Percentiles rank a stretch among this genome's conserved stretches.
Evolutionary conservation across 2,888 invertebrate genomes (phyloP).

Genomic region (Lysandra bellargus): DNA sequence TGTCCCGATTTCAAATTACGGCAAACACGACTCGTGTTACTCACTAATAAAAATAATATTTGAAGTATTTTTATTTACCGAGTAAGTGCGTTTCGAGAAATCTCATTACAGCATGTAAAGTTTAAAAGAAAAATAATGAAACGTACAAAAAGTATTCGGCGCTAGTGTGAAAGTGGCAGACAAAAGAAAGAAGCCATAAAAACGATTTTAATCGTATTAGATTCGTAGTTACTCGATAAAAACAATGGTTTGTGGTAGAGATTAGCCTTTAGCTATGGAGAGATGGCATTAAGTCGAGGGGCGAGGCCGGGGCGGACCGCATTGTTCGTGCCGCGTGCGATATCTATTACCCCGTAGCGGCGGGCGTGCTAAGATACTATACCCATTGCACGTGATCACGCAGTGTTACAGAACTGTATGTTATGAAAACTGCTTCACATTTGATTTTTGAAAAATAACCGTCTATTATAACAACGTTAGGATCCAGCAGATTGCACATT

Average conservation of each 20-base stretch:
- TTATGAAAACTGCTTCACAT: background rate
- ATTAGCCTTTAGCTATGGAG: conserved; percentile 48
- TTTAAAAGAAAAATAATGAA: background rate
- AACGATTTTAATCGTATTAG: background rate
- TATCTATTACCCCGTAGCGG: conserved; percentile 42
- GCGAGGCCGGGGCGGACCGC: conserved; percentile 47
- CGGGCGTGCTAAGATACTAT: conserved; percentile 34
- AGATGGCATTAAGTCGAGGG: conserved; percentile 45
- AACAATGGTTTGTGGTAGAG: conserved; percentile 30
- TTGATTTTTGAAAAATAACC: too few species aligned
- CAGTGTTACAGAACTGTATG: conserved; percentile 36
- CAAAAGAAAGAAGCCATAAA: background rate
- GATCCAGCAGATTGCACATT: too few species aligned
- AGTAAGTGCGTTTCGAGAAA: background rate
- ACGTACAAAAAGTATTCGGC: background rate
- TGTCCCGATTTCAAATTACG: conserved; percentile 22
- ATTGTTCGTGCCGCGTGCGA: conserved; percentile 47
- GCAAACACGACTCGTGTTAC: conserved; percentile 1
- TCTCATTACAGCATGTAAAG: background rate
- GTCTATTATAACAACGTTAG: too few species aligned
- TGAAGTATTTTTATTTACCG: background rate
- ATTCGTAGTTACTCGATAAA: conserved; percentile 22
- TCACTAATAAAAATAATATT: background rate
- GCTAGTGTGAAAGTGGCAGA: background rate
- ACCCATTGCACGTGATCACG: conserved; percentile 35